Evolutionary conservation across 1,140 invertebrate species (phyloP), one percentile per base, ranked within the genome.

Genomic region (Helicorthomorpha holstii): DNA sequence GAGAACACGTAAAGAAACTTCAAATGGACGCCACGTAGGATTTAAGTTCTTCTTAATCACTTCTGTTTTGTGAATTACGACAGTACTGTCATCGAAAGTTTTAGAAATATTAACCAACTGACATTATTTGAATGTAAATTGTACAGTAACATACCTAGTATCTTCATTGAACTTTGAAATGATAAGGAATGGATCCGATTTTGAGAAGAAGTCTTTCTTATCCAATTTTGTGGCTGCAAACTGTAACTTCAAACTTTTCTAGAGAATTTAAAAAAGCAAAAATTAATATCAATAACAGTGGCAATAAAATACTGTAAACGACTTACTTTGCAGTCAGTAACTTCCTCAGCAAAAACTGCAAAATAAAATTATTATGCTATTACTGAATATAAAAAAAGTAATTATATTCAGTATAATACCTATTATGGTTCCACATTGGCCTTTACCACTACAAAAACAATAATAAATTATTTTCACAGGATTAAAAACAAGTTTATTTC

Each of bases 51-150:
- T 41, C 38, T 41, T 41, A 12, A 41, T 69, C 2, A 72, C 68
- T 63, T 76, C 73, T 21, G 73, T 75, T 61, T 72, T 66, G 56
- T 75, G 71, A 26, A 74, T 71, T 12, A 73, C 63, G n/a, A n/a
- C n/a, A n/a, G n/a, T n/a, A n/a, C n/a, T n/a, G n/a, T n/a, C n/a
- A n/a, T n/a, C n/a, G n/a, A n/a, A n/a, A n/a, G n/a, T n/a, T n/a
- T n/a, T n/a, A 22, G 71, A 66, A 56, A 62, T 71, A 14, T 69
- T 69, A 51, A 19, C 58, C 41, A 44, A 41, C 12, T 12, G 19
- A 12, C 38, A 12, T 19, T 41, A 12, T 19, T 12, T 41, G 19
- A 41, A 41, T 41, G 19, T 41, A 41, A 12, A 19, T 41, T 12
- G 12, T 41, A 19, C 19, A 41, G 12, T 41, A 41, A 21, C 27